Conservation (phyloP, 2,113 vertebrate genomes). For the Typhlomys cinereus region DNA sequence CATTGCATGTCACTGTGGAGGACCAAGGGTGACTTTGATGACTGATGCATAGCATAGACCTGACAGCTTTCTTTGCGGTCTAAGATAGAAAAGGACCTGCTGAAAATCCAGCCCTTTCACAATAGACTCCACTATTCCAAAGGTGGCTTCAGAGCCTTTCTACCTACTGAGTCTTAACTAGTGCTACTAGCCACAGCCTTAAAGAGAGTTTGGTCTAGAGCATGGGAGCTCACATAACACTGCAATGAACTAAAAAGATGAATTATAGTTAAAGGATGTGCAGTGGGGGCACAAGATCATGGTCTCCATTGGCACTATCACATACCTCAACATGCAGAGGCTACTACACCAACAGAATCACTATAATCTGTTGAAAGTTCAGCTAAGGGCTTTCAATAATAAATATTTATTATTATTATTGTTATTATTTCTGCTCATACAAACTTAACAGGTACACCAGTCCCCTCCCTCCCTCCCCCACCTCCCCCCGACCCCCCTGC, state of each 20-base stretch:
- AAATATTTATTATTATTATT: no score
- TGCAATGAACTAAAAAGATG: not conserved
- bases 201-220: not conserved
- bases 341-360: not conserved
- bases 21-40: no score
- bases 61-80: not conserved
- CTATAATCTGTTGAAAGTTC: not conserved
- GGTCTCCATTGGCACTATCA: not conserved
- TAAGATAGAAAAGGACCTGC: not conserved
- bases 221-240: not conserved
- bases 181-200: not conserved
- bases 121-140: not conserved
- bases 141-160: not conserved
- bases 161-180: not conserved
- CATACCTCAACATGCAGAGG: not conserved
- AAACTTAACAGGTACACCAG: no score
- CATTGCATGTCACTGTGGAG: no score
- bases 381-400: not conserved
- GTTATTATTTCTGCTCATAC: no score
- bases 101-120: not conserved
- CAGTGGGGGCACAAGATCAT: not conserved
- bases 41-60: no score
- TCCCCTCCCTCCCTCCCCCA: no score
- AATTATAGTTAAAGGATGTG: not conserved
- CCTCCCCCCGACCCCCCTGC: no score